Evolutionary conservation across 2,113 vertebrate species (phyloP), one percentile per base, ranked within the genome.

Genomic region (Opisthocomus hoazin): DNA sequence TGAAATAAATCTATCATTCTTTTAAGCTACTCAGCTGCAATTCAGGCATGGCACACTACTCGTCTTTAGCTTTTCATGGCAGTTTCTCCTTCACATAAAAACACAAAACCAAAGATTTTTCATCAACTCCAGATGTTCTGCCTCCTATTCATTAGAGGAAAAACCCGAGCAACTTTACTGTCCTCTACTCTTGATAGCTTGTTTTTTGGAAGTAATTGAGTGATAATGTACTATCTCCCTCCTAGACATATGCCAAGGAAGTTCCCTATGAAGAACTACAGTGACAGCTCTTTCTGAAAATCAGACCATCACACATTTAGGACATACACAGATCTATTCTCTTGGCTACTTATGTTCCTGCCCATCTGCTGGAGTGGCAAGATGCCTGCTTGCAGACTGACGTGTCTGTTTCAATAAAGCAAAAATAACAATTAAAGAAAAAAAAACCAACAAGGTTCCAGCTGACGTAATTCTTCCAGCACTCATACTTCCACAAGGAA

Each of bases 291-390:
- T 91, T 89, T 89, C 37, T 57, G 41, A 30, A 39, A 95, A 60
- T 81, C 64, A 80, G 75, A 86, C 15, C 71, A 73, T 54, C 78
- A 77, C 76, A 63, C 34, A 82, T 83, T 82, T 83, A 76, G 46
- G 61, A 89, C 2, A 0, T 58, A 79, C 7, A 71, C 51, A 78
- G 68, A 84, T 46, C 65, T 87, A 39, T 73, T 92, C 85, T 79
- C 48, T 91, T 84, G 90, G 57, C 89, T 95, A 89, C 88, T 90
- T 91, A 65, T 43, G 53, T 77, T 96, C 48, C 79, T 89, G 81
- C 27, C 94, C 94, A 96, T 96, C 86, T 94, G 95, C 77, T 60
- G 60, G 77, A 73, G 77, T 84, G 89, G 80, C 91, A 93, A 79
- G 46, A n/a, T 41, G 79, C 94, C 87, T 80, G 74, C 66, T 66